A percentile compares a stretch with the other conserved stretches of the same genome.
These are phyloP conservation scores for Epinotia brunnichana DNA, from an alignment of 2,888 invertebrate genomes.

Conservation along the genomic window DNA sequence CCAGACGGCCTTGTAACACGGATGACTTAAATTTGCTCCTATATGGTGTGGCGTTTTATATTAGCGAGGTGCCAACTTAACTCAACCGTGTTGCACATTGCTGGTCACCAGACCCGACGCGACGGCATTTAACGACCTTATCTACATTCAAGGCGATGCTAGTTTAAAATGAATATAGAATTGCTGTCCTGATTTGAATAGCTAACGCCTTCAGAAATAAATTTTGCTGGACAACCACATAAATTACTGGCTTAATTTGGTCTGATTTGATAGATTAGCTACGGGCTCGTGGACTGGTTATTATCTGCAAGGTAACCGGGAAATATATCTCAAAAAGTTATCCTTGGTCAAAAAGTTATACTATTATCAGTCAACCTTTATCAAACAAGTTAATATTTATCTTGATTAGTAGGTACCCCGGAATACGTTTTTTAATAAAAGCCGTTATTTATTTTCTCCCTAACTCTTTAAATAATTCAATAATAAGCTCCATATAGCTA, in stretches of 20 bases:
- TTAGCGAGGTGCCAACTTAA: not conserved
- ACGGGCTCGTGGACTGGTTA: not conserved
- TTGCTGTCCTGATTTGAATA: constrained; percentile 35
- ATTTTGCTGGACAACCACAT: constrained; percentile 2
- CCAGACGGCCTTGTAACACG: constrained; percentile 38
- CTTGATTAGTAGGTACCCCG: not conserved
- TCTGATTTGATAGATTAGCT: not conserved
- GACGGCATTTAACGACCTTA: constrained; percentile 64
- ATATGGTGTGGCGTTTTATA: not conserved
- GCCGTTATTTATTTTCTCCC: too few relatives aligned
- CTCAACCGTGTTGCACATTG: not conserved
- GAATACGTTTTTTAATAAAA: too few relatives aligned
- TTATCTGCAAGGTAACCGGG: not conserved
- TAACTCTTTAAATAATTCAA: too few relatives aligned
- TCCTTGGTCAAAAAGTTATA: not conserved
- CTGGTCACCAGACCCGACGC: constrained; percentile 52
- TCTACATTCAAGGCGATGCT: constrained; percentile 62
- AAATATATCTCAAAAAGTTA: not conserved
- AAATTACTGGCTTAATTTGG: constrained; percentile 6
- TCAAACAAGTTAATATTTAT: not conserved
- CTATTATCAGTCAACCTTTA: not conserved
- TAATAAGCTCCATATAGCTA: too few relatives aligned
- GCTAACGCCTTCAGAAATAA: constrained; percentile 21
- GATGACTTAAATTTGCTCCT: not conserved
- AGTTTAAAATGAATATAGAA: constrained; percentile 46